Conservation (phyloP, 2,113 vertebrate species). For the Halcyon senegalensis region DNA sequence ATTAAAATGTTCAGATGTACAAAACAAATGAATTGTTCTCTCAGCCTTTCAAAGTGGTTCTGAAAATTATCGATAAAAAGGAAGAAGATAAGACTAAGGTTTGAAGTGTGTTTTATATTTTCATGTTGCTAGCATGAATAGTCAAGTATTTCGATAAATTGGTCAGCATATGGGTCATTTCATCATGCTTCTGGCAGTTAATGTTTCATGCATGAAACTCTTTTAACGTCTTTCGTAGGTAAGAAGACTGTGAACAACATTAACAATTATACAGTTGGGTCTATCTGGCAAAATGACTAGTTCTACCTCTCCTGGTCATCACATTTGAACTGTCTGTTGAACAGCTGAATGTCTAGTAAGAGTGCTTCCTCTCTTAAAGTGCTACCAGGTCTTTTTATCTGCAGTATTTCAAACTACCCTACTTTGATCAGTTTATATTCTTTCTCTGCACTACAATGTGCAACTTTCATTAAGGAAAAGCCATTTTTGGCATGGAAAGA, state of each 20-base stretch:
- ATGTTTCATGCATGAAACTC: not conserved
- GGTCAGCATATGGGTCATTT: not conserved
- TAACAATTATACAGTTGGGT: not conserved
- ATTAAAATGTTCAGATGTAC: not conserved
- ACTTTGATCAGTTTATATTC: slow-evolving; percentile 22
- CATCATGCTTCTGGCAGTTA: not conserved
- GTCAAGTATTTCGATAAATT: not conserved
- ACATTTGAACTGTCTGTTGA: not conserved
- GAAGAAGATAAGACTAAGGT: not conserved
- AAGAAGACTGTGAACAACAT: not conserved
- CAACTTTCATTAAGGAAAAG: slow-evolving; percentile 41
- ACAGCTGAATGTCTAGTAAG: not conserved
- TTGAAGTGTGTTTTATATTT: not conserved
- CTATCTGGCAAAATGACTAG: not conserved
- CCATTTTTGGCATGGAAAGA: not conserved
- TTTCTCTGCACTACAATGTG: not conserved
- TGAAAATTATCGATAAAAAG: not conserved
- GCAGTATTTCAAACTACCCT: not conserved
- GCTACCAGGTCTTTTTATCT: slow-evolving; percentile 1
- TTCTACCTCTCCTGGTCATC: not conserved
- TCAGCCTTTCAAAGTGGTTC: not conserved
- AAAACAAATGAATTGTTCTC: not conserved
- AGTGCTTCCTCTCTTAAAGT: not conserved
- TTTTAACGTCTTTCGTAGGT: not conserved
- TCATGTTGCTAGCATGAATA: not conserved